Evolutionary conservation across 2,797 vertebrate species (phyloP).

Genomic region (Malurus splendens): DNA sequence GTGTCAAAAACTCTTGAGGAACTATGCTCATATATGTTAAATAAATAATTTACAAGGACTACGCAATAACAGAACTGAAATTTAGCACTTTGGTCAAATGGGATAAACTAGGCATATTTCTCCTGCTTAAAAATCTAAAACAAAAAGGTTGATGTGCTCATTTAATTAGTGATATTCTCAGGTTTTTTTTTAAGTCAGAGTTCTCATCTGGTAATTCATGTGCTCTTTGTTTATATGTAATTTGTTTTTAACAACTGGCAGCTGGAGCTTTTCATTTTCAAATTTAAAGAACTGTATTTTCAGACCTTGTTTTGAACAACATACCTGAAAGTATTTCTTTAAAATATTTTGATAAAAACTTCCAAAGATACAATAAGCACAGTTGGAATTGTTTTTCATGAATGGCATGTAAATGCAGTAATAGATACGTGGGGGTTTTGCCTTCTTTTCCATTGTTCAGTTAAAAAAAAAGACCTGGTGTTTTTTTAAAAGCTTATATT

Average conservation of each 20-base stretch:
- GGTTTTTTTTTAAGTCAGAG: not conserved
- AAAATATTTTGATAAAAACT: not conserved
- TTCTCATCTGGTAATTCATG: not conserved
- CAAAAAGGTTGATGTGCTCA: fast-evolving
- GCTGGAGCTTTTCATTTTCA: not conserved
- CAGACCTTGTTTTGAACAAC: not conserved
- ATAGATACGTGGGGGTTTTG: not conserved
- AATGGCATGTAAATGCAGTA: not conserved
- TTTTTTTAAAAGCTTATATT: not conserved
- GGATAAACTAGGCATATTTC: not conserved
- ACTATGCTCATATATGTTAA: not conserved
- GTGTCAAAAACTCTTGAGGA: not conserved
- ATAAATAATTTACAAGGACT: not conserved
- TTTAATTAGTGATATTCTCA: not conserved
- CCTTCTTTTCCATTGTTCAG: not conserved
- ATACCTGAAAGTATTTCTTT: not conserved
- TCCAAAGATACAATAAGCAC: not conserved
- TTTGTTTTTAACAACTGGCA: not conserved
- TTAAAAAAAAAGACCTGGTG: not conserved
- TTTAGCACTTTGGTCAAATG: not conserved
- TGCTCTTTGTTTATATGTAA: not conserved
- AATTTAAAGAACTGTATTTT: not conserved
- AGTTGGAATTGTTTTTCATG: not conserved
- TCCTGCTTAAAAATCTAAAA: not conserved
- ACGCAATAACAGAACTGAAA: not conserved